Conservation (phyloP, 2,888 invertebrate species). For the Alsophila aescularia region DNA sequence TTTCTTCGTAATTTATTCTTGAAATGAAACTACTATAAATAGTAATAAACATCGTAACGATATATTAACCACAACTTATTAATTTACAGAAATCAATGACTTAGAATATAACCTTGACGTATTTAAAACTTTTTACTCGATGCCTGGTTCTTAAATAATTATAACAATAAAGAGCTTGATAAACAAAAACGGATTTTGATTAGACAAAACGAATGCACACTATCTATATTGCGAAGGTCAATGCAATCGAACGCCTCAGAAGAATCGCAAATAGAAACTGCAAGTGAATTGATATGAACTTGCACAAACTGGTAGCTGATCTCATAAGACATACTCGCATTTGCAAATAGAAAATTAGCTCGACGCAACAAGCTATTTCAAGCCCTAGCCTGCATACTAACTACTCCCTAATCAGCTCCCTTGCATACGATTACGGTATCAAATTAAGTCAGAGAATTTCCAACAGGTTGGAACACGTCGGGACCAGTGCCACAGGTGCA, state of each 20-base stretch:
- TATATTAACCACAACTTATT: too few relatives aligned
- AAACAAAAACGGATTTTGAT: background rate
- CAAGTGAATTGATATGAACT: slow-evolving; percentile 27
- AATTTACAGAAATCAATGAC: background rate
- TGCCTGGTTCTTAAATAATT: background rate
- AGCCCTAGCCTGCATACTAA: slow-evolving; percentile 2
- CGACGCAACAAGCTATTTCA: slow-evolving; percentile 21
- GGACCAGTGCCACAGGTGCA: slow-evolving; percentile 37
- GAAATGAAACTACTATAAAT: background rate
- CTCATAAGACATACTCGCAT: slow-evolving; percentile 21
- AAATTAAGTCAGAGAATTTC: slow-evolving; percentile 26
- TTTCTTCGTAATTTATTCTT: too few relatives aligned
- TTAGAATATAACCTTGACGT: slow-evolving; percentile 4
- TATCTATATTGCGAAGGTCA: slow-evolving; percentile 23
- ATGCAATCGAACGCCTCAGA: slow-evolving; percentile 31
- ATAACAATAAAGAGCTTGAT: background rate
- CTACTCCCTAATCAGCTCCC: slow-evolving; percentile 10
- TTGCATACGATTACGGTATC: slow-evolving; percentile 25
- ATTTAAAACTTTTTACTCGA: background rate
- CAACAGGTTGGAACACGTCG: slow-evolving; percentile 30
- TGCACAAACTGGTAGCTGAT: slow-evolving; percentile 31
- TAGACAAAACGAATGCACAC: background rate
- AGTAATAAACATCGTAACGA: too few relatives aligned
- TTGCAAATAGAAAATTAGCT: slow-evolving; percentile 11
- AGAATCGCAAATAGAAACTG: slow-evolving; percentile 24